Base-by-base conservation (phyloP, 2,888 invertebrate genomes). In the Lasioglossum figueresi region DNA sequence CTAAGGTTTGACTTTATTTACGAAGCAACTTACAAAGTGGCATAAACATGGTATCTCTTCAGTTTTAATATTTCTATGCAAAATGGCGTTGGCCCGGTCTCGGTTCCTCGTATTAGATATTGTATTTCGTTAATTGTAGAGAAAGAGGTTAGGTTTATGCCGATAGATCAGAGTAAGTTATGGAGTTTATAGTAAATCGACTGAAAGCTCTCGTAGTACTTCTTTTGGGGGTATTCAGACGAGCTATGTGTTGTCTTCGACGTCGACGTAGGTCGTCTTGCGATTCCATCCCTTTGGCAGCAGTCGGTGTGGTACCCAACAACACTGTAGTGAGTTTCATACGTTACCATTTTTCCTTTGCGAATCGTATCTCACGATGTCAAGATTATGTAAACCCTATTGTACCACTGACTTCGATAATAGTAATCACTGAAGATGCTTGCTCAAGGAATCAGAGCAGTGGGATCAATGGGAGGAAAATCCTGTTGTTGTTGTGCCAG, bases 391-490 rank as follows among this genome's bases (percentile, higher is more conserved):
- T 74, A 73, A 71, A 82, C 48, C 72, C 34, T 74, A 79, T 84
- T 88, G 78, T 82, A 83, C 71, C 72, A 79, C 59, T 72, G 77
- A 82, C 72, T 56, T 63, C 76, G 72, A 84, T 72, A 76, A 81
- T 83, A 84, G 72, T 86, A 80, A 80, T 88, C 83, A 89, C 73
- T 79, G 83, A 88, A 84, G 78, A 87, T 87, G 72, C 72, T 88
- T 81, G 76, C 81, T 88, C 80, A 85, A 93, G 93, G 95, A 95
- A 72, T 88, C 93, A 8, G 95, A 95, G 80, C 95, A 96, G 89
- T 97, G 97, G 97, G 96, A 96, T 87, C 96, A 96, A 27, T 97
- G 97, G 97, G 96, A 96, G 85, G 96, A 96, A 85, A 95, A 95
- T 89, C 95, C 95, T 12, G 95, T 95, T 1, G 93, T 93, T 31